A percentile compares a stretch with the other conserved stretches of the same genome.
phyloP scores from a whole-genome alignment of 2,797 vertebrate genomes.

The Urosaurus nigricauda region DNA sequence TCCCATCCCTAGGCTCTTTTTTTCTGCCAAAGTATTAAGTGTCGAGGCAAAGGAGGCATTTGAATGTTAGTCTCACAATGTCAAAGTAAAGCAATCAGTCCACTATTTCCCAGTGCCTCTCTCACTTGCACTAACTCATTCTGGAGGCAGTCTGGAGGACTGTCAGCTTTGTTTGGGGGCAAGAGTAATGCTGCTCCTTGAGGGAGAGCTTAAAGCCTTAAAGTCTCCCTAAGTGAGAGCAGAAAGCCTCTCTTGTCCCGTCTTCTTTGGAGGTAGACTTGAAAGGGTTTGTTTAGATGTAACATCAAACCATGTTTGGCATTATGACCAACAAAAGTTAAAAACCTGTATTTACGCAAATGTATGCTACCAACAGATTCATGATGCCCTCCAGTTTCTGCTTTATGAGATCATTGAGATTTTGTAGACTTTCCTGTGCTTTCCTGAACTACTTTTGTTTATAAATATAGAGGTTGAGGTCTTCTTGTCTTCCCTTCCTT shows the following conservation, averaged over 20 bases:
- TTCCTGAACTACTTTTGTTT: not conserved
- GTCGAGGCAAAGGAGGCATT: not conserved
- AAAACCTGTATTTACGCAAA: too few species aligned
- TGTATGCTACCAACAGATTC: too few species aligned
- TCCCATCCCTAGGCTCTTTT: not conserved
- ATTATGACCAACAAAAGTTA: too few species aligned
- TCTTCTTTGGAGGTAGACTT: not conserved
- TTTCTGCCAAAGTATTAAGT: not conserved
- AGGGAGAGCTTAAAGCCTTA: not conserved
- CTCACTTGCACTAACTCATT: not conserved
- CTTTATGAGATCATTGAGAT: too few species aligned
- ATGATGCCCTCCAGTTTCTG: too few species aligned
- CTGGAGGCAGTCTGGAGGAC: not conserved
- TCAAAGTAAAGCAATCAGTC: not conserved
- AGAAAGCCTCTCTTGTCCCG: not conserved
- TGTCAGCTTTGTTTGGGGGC: not conserved
- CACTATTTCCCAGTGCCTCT: not conserved
- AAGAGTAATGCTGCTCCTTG: not conserved
- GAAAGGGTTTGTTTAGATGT: not conserved
- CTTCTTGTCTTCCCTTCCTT: too few species aligned
- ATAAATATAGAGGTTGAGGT: not conserved
- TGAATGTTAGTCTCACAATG: not conserved
- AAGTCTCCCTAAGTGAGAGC: too few species aligned
- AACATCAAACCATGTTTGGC: too few species aligned
- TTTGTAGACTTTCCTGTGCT: not conserved